These are phyloP conservation scores for Chionodraco myersi DNA, from an alignment of 2,113 vertebrate species.

Conservation along the genomic window DNA sequence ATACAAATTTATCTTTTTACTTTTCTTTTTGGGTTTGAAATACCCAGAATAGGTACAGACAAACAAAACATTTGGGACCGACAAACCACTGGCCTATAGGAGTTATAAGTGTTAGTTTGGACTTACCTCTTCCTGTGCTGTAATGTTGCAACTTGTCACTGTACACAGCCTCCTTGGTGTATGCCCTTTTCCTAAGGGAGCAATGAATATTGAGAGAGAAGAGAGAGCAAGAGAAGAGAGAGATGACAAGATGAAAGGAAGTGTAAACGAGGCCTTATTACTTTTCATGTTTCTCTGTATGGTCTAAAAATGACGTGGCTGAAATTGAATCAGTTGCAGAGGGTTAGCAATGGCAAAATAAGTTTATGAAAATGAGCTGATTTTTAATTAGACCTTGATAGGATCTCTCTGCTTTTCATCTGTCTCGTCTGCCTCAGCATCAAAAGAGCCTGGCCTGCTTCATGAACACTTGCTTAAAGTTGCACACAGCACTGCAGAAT, in stretches of 20 bases:
- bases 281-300: constrained; percentile 51
- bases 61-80: not conserved
- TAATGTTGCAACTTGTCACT: constrained; percentile 98
- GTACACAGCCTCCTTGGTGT: constrained; percentile 97
- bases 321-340: constrained; percentile 69
- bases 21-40: not conserved
- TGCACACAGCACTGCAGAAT: constrained; percentile 64
- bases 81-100: not conserved
- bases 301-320: constrained; percentile 55
- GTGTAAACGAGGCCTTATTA: constrained; percentile 58
- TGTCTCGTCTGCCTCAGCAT: constrained; percentile 69
- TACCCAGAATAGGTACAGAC: not conserved
- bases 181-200: constrained; percentile 91
- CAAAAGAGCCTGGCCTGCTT: constrained; percentile 74
- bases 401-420: constrained; percentile 79
- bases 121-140: constrained; percentile 97
- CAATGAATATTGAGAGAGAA: constrained; percentile 41
- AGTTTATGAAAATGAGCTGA: constrained; percentile 79
- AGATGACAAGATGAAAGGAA: constrained; percentile 59
- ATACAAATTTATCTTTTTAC: not conserved
- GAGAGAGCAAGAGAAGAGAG: constrained; percentile 17
- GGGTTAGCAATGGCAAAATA: constrained; percentile 65
- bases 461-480: constrained; percentile 74
- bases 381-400: constrained; percentile 81
- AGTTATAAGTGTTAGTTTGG: not conserved